phyloP scores from a whole-genome alignment of 2,888 invertebrate genomes.

The Idaea dimidiata region DNA sequence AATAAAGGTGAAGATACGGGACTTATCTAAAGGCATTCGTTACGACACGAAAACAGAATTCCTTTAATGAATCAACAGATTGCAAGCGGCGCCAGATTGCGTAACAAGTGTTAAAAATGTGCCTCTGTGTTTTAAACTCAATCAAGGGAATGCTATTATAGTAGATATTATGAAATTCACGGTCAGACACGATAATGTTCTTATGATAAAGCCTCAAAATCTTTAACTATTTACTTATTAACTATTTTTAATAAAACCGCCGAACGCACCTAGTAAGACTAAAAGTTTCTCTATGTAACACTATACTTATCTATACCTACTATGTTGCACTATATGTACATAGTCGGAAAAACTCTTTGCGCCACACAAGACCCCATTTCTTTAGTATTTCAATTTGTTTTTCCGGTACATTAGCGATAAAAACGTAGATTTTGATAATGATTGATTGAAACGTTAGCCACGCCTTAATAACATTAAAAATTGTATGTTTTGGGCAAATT shows the following conservation, averaged over 20 bases:
- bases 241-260: too few relatives aligned
- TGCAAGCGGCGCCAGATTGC: slow-evolving; percentile 15
- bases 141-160: slow-evolving; percentile 10
- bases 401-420: not conserved
- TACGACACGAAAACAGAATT: slow-evolving; percentile 9
- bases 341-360: not conserved
- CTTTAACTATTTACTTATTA: too few relatives aligned
- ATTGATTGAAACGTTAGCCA: not conserved
- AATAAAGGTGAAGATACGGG: not conserved
- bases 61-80: slow-evolving; percentile 14
- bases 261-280: too few relatives aligned
- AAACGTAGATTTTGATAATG: not conserved
- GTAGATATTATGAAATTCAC: not conserved
- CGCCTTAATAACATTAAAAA: not conserved
- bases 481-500: not conserved
- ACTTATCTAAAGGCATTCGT: not conserved
- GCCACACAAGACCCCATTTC: not conserved
- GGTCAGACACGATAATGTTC: not conserved
- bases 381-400: not conserved
- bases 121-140: slow-evolving; percentile 11
- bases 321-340: too few relatives aligned
- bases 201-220: not conserved
- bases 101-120: slow-evolving; percentile 21
- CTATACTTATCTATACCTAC: too few relatives aligned
- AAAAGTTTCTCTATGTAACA: too few relatives aligned